These are phyloP conservation scores for Anneissia japonica DNA, from an alignment of 35 echinoderm and acorn worm species.

Conservation along the genomic window DNA sequence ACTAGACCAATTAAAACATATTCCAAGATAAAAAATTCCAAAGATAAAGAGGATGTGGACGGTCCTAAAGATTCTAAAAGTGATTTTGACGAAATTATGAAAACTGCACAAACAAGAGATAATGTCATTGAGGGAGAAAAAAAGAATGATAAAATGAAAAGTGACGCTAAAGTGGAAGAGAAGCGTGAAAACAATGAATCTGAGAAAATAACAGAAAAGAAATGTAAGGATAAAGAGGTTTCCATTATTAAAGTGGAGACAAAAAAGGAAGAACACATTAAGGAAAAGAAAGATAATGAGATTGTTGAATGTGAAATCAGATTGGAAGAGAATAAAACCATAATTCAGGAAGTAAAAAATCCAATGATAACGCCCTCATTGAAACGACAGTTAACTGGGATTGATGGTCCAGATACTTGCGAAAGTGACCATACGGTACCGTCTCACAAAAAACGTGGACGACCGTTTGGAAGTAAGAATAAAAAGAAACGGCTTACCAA, in stretches of 20 bases:
- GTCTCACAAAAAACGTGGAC: not conserved
- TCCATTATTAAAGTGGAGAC: not conserved
- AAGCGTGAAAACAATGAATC: not conserved
- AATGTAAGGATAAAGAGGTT: not conserved
- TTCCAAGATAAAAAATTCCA: not conserved
- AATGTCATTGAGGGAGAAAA: not conserved
- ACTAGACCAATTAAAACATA: not conserved
- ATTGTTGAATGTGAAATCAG: not conserved
- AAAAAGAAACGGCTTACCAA: not conserved
- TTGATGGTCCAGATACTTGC: not conserved
- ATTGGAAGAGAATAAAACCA: not conserved
- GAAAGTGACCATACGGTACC: not conserved
- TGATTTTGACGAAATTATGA: not conserved
- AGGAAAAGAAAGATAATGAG: not conserved
- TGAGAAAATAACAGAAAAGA: not conserved
- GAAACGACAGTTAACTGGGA: not conserved
- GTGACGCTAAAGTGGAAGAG: not conserved
- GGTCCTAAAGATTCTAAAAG: not conserved
- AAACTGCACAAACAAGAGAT: not conserved
- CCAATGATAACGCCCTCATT: not conserved
- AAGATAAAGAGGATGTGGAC: not conserved
- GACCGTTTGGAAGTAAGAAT: conserved; percentile 10
- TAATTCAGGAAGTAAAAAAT: not conserved
- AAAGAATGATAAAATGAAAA: not conserved
- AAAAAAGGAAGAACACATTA: not conserved